phyloP scores from a whole-genome alignment of 2,888 invertebrate genomes.

The Lasioglossum lativentre region DNA sequence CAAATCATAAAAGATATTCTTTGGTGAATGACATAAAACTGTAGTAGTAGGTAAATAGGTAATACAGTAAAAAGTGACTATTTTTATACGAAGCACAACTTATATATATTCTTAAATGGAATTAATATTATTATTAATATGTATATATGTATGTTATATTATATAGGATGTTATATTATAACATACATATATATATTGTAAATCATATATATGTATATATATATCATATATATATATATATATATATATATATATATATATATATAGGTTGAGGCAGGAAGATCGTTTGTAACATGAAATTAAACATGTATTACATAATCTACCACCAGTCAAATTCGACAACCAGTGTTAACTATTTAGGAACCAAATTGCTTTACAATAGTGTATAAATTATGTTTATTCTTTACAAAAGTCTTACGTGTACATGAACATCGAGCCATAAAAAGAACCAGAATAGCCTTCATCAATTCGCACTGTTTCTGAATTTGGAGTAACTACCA shows the following conservation, averaged over 20 bases:
- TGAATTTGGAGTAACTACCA: slow-evolving; percentile 4
- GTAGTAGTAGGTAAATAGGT: slow-evolving; percentile 52
- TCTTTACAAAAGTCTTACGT: slow-evolving; percentile 76
- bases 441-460: slow-evolving; percentile 70
- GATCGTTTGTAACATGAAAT: slow-evolving; percentile 38
- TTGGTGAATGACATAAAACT: slow-evolving; percentile 68
- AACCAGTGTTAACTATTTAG: slow-evolving; percentile 54
- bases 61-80: slow-evolving; percentile 45
- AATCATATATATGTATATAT: slow-evolving; percentile 26
- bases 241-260: slow-evolving; percentile 13
- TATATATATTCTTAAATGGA: slow-evolving; percentile 56
- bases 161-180: slow-evolving; percentile 37
- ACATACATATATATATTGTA: slow-evolving; percentile 33
- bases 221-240: slow-evolving; percentile 21
- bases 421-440: slow-evolving; percentile 74
- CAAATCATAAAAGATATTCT: slow-evolving; percentile 69
- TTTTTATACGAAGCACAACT: slow-evolving; percentile 43
- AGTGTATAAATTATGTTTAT: slow-evolving; percentile 80
- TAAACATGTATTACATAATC: slow-evolving; percentile 36
- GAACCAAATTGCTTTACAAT: slow-evolving; percentile 64
- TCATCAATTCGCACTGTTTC: slow-evolving; percentile 32
- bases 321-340: slow-evolving; percentile 39
- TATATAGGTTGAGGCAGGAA: slow-evolving; percentile 65
- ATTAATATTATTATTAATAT: slow-evolving; percentile 59
- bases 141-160: slow-evolving; percentile 40